Percentiles rank a stretch among this genome's conserved stretches.
These are phyloP conservation scores for Panorpa germanica DNA, from an alignment of 2,888 invertebrate species.

Conservation along the genomic window DNA sequence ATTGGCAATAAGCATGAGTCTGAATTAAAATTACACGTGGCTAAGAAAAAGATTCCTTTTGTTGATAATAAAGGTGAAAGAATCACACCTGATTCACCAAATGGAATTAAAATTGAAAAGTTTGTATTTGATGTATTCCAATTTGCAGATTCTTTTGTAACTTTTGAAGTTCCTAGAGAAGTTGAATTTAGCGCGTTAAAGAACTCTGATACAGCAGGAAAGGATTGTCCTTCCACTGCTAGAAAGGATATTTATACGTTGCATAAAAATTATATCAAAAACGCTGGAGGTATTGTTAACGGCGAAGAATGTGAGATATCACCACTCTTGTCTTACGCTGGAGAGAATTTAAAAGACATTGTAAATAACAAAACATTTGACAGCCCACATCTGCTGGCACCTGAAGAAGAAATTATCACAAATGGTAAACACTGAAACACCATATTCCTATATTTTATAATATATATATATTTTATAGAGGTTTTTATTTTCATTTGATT, in stretches of 20 bases:
- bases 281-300: slow-evolving; percentile 60
- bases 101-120: slow-evolving; percentile 98
- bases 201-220: slow-evolving; percentile 70
- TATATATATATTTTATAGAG: no score
- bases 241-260: slow-evolving; percentile 54
- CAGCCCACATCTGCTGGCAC: no score
- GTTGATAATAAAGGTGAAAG: slow-evolving; percentile 51
- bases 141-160: slow-evolving; percentile 77
- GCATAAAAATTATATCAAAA: slow-evolving; percentile 60
- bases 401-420: no score
- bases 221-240: slow-evolving; percentile 84
- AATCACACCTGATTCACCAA: slow-evolving; percentile 60
- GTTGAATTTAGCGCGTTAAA: slow-evolving; percentile 96
- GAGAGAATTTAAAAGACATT: slow-evolving; percentile 58
- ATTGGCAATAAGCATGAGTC: slow-evolving; percentile 52
- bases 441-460: no score
- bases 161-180: slow-evolving; percentile 79
- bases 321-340: slow-evolving; percentile 75
- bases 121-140: slow-evolving; percentile 98
- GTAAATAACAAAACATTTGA: slow-evolving; percentile 48
- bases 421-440: no score
- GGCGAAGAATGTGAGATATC: slow-evolving; percentile 71
- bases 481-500: no score
- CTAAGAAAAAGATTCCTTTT: slow-evolving; percentile 92
- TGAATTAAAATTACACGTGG: slow-evolving; percentile 76